Conservation (phyloP, 2,797 vertebrate species). For the Onychomys arenicola region DNA sequence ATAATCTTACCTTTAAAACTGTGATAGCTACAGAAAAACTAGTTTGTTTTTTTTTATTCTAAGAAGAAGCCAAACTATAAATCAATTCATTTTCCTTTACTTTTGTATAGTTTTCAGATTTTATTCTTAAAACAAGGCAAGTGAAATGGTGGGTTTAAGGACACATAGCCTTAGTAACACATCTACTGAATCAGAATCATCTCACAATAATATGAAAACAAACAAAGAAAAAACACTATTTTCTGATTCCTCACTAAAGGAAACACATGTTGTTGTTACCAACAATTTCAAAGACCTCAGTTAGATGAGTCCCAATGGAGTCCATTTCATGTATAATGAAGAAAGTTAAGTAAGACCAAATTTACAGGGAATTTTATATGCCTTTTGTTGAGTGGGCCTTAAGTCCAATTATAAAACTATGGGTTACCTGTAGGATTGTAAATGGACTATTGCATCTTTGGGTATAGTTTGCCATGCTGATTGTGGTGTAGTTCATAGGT, state of each 20-base stretch:
- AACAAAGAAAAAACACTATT: not conserved
- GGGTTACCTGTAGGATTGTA: not conserved
- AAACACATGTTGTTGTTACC: not conserved
- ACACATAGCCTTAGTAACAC: not conserved
- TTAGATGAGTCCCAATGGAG: not conserved
- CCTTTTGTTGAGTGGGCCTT: not conserved
- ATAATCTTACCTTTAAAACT: not conserved
- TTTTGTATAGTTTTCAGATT: not conserved
- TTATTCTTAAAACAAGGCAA: not conserved
- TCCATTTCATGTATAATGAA: not conserved
- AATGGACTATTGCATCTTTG: not conserved
- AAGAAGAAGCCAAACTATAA: not conserved
- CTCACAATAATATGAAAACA: constrained; percentile 16
- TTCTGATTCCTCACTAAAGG: not conserved
- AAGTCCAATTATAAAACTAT: not conserved
- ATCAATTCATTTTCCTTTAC: not conserved
- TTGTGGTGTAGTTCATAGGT: not conserved
- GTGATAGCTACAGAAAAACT: not conserved
- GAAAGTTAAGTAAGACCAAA: not conserved
- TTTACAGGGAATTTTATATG: not conserved
- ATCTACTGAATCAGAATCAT: not conserved
- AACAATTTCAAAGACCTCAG: not conserved
- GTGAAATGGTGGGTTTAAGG: not conserved
- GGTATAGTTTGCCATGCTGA: not conserved
- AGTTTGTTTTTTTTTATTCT: not conserved